A percentile compares a stretch with the other conserved stretches of the same genome.
Evolutionary conservation across 2,888 invertebrate species (phyloP).

Genomic region (Rutpela maculata): DNA sequence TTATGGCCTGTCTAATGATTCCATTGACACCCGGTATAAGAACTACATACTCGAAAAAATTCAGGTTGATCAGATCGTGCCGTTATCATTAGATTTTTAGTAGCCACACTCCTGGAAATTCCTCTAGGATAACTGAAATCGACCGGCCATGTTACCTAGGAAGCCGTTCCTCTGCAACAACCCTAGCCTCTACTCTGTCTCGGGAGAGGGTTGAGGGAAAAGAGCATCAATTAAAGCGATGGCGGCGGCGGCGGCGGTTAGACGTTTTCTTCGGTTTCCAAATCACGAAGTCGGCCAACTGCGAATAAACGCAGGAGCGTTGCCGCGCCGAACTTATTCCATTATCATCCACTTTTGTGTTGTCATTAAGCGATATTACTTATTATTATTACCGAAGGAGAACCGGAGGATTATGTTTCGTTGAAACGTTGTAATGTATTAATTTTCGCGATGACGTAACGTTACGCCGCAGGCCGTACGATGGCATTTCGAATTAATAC

Average conservation of each 20-base stretch:
- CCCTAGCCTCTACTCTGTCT: background rate
- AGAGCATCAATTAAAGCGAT: slow-evolving; percentile 18
- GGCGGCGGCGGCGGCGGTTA: slow-evolving; percentile 16
- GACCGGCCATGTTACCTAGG: slow-evolving; percentile 10
- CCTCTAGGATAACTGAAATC: background rate
- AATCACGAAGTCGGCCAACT: slow-evolving; percentile 17
- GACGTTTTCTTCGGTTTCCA: slow-evolving; percentile 16
- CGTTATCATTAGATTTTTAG: too few relatives aligned
- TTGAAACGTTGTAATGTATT: background rate
- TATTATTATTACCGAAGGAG: slow-evolving; percentile 10
- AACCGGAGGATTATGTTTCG: slow-evolving; percentile 10
- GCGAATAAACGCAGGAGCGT: background rate
- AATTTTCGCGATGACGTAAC: background rate
- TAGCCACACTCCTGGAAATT: background rate
- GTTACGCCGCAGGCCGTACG: background rate
- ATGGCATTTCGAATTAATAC: background rate
- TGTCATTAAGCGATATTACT: slow-evolving; percentile 15
- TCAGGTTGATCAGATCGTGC: too few relatives aligned
- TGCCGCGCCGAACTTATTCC: slow-evolving; percentile 9
- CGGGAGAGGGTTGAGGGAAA: slow-evolving; percentile 9
- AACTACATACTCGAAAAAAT: too few relatives aligned
- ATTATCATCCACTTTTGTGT: slow-evolving; percentile 21
- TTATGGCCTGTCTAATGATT: too few relatives aligned
- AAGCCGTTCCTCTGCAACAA: slow-evolving; percentile 6
- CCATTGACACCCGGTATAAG: too few relatives aligned